Evolutionary conservation across 2,888 invertebrate species (phyloP).

Genomic region (Alviniconcha strummeri): DNA sequence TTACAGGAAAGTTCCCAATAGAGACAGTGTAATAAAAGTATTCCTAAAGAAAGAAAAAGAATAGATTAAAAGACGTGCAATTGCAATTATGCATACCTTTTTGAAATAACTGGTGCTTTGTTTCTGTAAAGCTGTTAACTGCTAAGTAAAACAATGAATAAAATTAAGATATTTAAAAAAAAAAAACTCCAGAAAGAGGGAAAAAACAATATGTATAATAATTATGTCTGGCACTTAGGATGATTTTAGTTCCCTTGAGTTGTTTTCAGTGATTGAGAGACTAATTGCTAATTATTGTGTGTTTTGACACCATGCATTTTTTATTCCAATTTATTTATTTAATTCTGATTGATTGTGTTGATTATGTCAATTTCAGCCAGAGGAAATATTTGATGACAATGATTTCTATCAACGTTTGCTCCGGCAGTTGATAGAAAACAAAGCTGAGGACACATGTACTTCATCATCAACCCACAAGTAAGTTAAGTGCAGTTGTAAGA

Average conservation of each 20-base stretch:
- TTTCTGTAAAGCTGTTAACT: no score
- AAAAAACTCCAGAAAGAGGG: no score
- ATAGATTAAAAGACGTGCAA: no score
- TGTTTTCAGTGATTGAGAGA: not conserved
- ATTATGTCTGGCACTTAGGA: not conserved
- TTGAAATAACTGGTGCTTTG: no score
- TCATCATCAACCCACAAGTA: slow-evolving; percentile 86
- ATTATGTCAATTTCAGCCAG: slow-evolving; percentile 12
- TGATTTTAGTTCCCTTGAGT: not conserved
- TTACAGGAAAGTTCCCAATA: no score
- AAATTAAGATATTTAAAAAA: no score
- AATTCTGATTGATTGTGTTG: no score
- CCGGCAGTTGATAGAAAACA: slow-evolving; percentile 92
- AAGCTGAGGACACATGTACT: slow-evolving; percentile 88
- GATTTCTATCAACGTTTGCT: slow-evolving; percentile 97
- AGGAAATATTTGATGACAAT: slow-evolving; percentile 95
- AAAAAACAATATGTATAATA: not conserved
- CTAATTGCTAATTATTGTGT: not conserved
- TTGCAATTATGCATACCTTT: no score
- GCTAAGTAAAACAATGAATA: no score
- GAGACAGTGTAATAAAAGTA: no score
- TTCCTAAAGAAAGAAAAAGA: no score
- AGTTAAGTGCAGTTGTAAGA: not conserved
- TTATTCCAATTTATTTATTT: not conserved
- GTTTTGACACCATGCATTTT: not conserved